Conservation (phyloP, 2,797 vertebrate species). For the Brotogeris chrysoptera region DNA sequence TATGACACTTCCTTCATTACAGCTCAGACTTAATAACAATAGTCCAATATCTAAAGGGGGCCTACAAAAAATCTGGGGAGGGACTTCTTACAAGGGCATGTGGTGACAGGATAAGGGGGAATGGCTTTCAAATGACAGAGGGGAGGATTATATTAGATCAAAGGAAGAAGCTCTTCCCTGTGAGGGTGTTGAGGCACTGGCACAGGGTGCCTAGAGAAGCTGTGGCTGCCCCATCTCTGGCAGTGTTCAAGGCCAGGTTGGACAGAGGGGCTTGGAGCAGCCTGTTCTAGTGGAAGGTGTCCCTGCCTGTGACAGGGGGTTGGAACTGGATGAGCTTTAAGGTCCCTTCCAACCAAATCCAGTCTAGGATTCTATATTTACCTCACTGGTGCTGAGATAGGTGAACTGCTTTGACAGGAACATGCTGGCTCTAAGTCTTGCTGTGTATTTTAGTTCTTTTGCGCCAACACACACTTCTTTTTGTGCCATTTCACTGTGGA, state of each 20-base stretch:
- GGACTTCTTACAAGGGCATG: not conserved
- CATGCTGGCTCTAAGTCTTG: not conserved
- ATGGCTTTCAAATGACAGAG: not conserved
- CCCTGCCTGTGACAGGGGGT: not conserved
- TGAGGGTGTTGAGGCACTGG: not conserved
- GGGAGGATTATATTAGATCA: not conserved
- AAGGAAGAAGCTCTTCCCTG: not conserved
- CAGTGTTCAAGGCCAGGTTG: not conserved
- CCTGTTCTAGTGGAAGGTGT: not conserved
- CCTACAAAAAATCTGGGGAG: not conserved
- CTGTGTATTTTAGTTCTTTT: not conserved
- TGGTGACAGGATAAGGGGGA: not conserved
- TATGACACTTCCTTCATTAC: not conserved
- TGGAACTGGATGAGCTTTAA: not conserved
- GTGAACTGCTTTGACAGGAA: not conserved
- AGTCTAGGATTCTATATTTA: not conserved
- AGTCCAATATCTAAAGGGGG: not conserved
- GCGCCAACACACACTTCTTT: not conserved
- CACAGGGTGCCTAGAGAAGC: not conserved
- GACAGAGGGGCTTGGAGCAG: not conserved
- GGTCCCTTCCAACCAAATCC: not conserved
- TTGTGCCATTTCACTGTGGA: too few relatives aligned
- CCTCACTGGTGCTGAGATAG: not conserved
- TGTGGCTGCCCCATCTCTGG: not conserved
- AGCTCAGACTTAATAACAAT: not conserved